A percentile compares a stretch with the other conserved stretches of the same genome.
Evolutionary conservation across 2,797 vertebrate species (phyloP).

Genomic region (Brachyalestes nurse): DNA sequence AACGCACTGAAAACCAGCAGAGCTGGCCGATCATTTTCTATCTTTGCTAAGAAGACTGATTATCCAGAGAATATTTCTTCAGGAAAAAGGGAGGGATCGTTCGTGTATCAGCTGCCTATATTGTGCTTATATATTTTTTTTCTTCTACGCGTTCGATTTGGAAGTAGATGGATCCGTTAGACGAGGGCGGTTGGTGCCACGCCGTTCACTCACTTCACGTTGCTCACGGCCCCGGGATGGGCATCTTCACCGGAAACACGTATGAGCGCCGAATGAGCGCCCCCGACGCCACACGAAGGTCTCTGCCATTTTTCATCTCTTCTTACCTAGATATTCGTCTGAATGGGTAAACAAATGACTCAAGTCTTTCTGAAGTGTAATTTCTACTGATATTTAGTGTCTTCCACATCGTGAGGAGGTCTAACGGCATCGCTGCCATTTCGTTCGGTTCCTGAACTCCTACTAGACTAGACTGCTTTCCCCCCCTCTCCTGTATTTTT

Average conservation of each 20-base stretch:
- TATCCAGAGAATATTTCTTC: slow-evolving; percentile 81
- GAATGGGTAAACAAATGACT: slow-evolving; percentile 46
- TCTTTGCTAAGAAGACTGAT: slow-evolving; percentile 84
- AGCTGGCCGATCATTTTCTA: slow-evolving; percentile 87
- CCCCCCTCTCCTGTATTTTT: slow-evolving; percentile 26
- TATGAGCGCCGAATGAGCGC: slow-evolving; percentile 41
- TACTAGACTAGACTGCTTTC: slow-evolving; percentile 26
- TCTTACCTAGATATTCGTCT: slow-evolving; percentile 43
- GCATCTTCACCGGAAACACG: slow-evolving; percentile 36
- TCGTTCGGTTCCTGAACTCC: slow-evolving; percentile 24
- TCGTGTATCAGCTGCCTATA: slow-evolving; percentile 70
- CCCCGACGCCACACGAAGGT: slow-evolving; percentile 53
- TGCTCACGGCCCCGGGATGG: slow-evolving; percentile 52
- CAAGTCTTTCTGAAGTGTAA: slow-evolving; percentile 56
- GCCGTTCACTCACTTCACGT: slow-evolving; percentile 61
- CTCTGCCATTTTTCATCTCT: slow-evolving; percentile 50
- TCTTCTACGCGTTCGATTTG: slow-evolving; percentile 68
- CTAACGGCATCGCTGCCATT: slow-evolving; percentile 39
- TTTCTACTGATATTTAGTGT: slow-evolving; percentile 56
- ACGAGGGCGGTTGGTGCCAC: slow-evolving; percentile 58
- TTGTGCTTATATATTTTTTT: slow-evolving; percentile 51
- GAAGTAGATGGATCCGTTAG: slow-evolving; percentile 69
- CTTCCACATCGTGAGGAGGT: slow-evolving; percentile 59
- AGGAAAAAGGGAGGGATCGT: slow-evolving; percentile 76
- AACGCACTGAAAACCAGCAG: slow-evolving; percentile 85